Conservation (phyloP, 2,888 invertebrate species). For the Cosmorhoe ocellata region DNA sequence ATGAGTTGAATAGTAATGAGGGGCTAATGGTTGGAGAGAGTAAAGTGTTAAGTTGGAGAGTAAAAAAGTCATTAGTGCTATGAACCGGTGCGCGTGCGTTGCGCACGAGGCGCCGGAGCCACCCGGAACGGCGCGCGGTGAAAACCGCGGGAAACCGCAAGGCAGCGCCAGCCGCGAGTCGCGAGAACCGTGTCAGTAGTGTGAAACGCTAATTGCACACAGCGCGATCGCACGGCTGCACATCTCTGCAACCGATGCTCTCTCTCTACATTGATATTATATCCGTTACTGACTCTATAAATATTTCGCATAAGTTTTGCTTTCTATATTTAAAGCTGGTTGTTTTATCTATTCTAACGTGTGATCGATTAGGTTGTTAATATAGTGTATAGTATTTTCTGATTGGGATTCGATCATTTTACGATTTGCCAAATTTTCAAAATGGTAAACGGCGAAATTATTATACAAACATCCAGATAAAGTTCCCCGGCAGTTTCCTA, state of each 20-base stretch:
- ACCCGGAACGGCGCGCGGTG: constrained; percentile 79
- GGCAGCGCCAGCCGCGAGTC: constrained; percentile 63
- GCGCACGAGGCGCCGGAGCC: constrained; percentile 61
- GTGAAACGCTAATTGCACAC: constrained; percentile 77
- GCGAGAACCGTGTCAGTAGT: constrained; percentile 82
- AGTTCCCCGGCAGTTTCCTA: constrained; percentile 75
- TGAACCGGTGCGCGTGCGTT: constrained; percentile 63
- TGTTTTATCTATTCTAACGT: background rate
- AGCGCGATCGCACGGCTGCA: constrained; percentile 58
- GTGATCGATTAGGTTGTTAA: too few species aligned
- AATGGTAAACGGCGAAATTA: constrained; percentile 62
- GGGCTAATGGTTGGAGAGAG: constrained; percentile 49
- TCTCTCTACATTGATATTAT: constrained; percentile 39
- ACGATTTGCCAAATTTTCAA: constrained; percentile 19
- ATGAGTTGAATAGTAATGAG: constrained; percentile 24
- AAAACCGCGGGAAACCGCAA: constrained; percentile 81
- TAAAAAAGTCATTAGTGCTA: constrained; percentile 64
- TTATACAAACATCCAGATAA: constrained; percentile 65
- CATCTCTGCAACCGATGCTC: constrained; percentile 50
- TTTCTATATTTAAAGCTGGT: background rate
- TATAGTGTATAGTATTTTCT: too few species aligned
- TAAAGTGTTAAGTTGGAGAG: constrained; percentile 43
- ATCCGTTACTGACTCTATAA: constrained; percentile 19
- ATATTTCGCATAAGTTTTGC: constrained; percentile 10
- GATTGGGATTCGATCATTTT: constrained; percentile 7